These are phyloP conservation scores for Thyatira batis DNA, from an alignment of 2,888 invertebrate species.

Conservation along the genomic window DNA sequence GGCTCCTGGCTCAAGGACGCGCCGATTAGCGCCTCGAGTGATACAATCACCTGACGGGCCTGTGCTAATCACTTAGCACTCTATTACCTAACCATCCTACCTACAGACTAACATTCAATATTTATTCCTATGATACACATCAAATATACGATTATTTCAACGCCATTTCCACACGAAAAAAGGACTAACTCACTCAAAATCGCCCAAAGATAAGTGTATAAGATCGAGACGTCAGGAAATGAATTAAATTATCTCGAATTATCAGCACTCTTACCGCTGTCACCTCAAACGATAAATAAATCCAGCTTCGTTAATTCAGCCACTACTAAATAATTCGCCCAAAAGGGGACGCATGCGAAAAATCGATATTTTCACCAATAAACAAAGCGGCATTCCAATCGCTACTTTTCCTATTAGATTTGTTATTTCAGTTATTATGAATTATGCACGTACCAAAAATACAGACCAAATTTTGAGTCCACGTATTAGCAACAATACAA, in stretches of 20 bases:
- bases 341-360: conserved; percentile 58
- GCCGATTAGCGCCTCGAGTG: conserved; percentile 38
- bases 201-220: background rate
- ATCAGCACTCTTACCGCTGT: background rate
- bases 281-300: too few species aligned
- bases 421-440: background rate
- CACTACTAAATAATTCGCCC: conserved; percentile 22
- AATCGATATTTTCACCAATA: conserved; percentile 72
- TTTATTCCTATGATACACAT: background rate
- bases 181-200: too few species aligned
- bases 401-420: conserved; percentile 37
- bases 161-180: too few species aligned
- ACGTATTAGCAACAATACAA: conserved; percentile 1
- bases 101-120: background rate
- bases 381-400: conserved; percentile 31
- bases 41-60: conserved; percentile 37
- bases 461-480: background rate
- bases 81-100: conserved; percentile 18
- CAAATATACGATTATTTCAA: too few species aligned
- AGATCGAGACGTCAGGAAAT: background rate
- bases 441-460: background rate
- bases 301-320: background rate
- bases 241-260: background rate
- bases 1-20: conserved; percentile 39
- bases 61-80: conserved; percentile 38